phyloP scores from a whole-genome alignment of 2,888 invertebrate species.

The Eubasilissa splendida region DNA sequence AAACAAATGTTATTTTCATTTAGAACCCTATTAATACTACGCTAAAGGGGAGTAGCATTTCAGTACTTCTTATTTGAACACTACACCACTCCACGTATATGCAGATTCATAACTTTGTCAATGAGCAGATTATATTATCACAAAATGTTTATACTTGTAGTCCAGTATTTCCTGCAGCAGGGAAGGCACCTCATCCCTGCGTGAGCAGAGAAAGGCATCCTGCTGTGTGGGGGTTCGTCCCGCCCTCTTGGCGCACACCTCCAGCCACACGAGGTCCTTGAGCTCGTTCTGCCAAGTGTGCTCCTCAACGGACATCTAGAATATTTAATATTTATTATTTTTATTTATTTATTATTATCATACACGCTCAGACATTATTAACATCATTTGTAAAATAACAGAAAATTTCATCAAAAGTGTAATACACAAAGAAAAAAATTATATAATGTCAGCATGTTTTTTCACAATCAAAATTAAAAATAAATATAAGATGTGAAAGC shows the following conservation, averaged over 20 bases:
- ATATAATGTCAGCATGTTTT: too few relatives aligned
- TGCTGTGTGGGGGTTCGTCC: conserved; percentile 84
- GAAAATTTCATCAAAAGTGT: too few relatives aligned
- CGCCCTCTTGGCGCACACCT: conserved; percentile 88
- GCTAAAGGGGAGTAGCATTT: background rate
- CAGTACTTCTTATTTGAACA: background rate
- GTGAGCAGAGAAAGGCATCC: conserved; percentile 82
- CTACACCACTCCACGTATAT: background rate
- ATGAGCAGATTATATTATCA: too few relatives aligned
- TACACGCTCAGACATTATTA: too few relatives aligned
- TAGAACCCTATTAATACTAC: background rate
- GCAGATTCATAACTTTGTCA: too few relatives aligned
- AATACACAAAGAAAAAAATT: too few relatives aligned
- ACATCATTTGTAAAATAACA: too few relatives aligned
- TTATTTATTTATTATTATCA: too few relatives aligned
- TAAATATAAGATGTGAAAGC: too few relatives aligned
- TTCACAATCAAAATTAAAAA: too few relatives aligned
- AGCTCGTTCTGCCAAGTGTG: conserved; percentile 90
- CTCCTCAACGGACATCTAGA: conserved; percentile 87
- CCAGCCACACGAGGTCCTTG: conserved; percentile 93
- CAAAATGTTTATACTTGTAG: conserved; percentile 74
- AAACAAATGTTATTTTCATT: background rate
- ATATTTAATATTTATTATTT: conserved; percentile 58
- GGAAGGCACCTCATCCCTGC: conserved; percentile 80
- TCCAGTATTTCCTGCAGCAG: conserved; percentile 83